These are phyloP conservation scores for Amblyraja radiata DNA, from an alignment of 2,797 vertebrate species.

Conservation along the genomic window DNA sequence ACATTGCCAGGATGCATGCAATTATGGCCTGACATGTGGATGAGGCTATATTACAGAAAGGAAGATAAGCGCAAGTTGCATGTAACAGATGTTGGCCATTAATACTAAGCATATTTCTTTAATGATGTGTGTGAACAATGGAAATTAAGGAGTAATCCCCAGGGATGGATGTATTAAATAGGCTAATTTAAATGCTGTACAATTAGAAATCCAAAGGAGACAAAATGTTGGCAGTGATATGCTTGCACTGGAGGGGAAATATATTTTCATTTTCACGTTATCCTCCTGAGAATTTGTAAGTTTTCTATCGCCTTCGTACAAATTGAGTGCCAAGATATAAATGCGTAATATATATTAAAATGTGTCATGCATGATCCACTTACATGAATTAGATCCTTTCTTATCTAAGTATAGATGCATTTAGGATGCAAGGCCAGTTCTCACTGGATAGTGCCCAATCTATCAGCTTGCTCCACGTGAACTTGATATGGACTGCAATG, in stretches of 20 bases:
- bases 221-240: not conserved
- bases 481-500: too few relatives aligned
- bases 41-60: not conserved
- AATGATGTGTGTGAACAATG: not conserved
- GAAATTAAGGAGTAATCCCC: not conserved
- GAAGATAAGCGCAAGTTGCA: not conserved
- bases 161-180: not conserved
- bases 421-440: too few relatives aligned
- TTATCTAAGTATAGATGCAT: too few relatives aligned
- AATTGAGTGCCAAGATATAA: not conserved
- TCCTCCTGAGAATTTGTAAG: not conserved
- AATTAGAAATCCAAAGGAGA: not conserved
- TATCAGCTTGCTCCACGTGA: too few relatives aligned
- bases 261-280: not conserved
- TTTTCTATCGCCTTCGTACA: not conserved
- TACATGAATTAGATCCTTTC: not conserved
- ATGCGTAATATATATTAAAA: not conserved
- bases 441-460: too few relatives aligned
- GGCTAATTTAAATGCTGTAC: not conserved
- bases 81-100: not conserved
- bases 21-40: not conserved
- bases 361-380: not conserved
- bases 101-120: not conserved
- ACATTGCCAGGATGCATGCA: not conserved
- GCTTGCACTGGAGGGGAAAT: not conserved